Conservation (phyloP, 2,888 invertebrate species). For the Ctenicera cuprea region DNA sequence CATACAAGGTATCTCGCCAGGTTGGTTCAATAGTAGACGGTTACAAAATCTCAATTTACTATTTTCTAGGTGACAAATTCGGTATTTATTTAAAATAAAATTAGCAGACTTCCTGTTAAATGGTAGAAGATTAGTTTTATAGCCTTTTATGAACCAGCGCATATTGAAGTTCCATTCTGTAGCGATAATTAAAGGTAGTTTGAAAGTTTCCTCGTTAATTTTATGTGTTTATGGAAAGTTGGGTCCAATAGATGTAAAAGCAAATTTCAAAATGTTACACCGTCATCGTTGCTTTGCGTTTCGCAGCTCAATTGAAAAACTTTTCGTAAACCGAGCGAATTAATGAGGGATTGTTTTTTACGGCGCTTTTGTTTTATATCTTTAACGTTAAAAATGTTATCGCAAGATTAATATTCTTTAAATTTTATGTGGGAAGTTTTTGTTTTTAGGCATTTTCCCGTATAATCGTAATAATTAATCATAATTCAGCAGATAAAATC, state of each 20-base stretch:
- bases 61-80: too few species aligned
- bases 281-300: slow-evolving; percentile 14
- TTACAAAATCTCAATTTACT: too few species aligned
- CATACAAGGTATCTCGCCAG: too few species aligned
- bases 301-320: slow-evolving; percentile 16
- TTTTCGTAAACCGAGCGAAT: not conserved
- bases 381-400: not conserved
- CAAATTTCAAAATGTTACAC: slow-evolving; percentile 27
- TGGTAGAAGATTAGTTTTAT: slow-evolving; percentile 3
- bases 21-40: too few species aligned
- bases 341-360: slow-evolving; percentile 20
- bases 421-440: slow-evolving; percentile 19
- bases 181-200: slow-evolving; percentile 32
- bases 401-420: slow-evolving; percentile 10
- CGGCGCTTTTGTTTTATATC: slow-evolving; percentile 9
- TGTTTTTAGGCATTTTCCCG: slow-evolving; percentile 20
- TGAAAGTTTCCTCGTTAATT: slow-evolving; percentile 37
- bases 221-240: slow-evolving; percentile 20
- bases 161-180: slow-evolving; percentile 36
- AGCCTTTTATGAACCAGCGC: slow-evolving; percentile 19
- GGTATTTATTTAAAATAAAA: not conserved
- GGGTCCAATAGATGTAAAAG: slow-evolving; percentile 16
- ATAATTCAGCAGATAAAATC: slow-evolving; percentile 17
- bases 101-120: not conserved
- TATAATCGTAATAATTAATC: slow-evolving; percentile 29